Percentiles rank a stretch among this genome's conserved stretches.
These are phyloP conservation scores for Orthosia cruda DNA, from an alignment of 2,888 invertebrate genomes.

Conservation along the genomic window DNA sequence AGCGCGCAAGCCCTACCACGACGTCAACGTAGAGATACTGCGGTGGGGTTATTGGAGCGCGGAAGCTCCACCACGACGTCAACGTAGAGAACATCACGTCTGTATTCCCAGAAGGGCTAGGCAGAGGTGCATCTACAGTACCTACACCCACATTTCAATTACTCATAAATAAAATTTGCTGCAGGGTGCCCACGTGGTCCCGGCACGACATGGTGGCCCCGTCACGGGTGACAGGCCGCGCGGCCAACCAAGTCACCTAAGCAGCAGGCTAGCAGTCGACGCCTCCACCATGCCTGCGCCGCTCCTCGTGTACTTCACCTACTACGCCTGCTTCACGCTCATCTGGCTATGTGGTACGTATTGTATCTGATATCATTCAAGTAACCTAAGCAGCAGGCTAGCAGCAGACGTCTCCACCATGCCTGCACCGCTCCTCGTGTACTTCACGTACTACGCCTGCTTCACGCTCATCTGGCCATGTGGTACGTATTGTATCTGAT, in stretches of 20 bases:
- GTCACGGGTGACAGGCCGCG: slow-evolving; percentile 73
- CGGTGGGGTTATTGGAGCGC: too few species aligned
- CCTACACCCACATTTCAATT: neutral
- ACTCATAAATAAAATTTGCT: neutral
- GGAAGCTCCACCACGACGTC: too few species aligned
- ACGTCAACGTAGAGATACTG: too few species aligned
- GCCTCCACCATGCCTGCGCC: slow-evolving; percentile 79
- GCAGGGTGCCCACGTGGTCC: slow-evolving; percentile 34
- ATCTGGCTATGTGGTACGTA: slow-evolving; percentile 83
- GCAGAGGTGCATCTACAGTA: too few species aligned
- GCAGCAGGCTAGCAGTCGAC: slow-evolving; percentile 61
- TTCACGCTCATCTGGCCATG: slow-evolving; percentile 78
- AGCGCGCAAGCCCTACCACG: too few species aligned
- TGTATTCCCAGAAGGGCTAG: too few species aligned
- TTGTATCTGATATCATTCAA: neutral
- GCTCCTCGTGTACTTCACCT: slow-evolving; percentile 74
- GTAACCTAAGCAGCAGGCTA: neutral
- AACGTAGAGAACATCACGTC: too few species aligned
- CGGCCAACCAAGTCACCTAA: slow-evolving; percentile 83
- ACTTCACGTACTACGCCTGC: slow-evolving; percentile 69
- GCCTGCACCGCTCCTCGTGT: slow-evolving; percentile 78
- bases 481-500: slow-evolving; percentile 74
- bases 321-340: slow-evolving; percentile 69
- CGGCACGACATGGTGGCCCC: slow-evolving; percentile 77
- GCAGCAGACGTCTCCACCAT: slow-evolving; percentile 72